Base-by-base conservation (phyloP, 2,888 invertebrate species). In the Endotricha flammealis region DNA sequence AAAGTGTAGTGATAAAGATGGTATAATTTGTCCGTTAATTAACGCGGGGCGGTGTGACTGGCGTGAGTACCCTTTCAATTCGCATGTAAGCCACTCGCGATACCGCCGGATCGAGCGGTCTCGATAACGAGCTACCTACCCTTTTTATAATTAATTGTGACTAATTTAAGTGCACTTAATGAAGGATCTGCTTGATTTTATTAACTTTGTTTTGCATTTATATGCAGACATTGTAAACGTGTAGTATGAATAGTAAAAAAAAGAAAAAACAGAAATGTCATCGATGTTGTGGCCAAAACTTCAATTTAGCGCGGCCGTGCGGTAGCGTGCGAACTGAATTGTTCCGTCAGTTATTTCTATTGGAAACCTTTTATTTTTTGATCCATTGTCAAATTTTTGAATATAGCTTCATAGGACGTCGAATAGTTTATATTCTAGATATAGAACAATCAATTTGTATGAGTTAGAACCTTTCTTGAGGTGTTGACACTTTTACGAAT, bases 1-100 rank as follows among this genome's bases (percentile, higher is more conserved):
- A 75, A 74, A 69, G 70, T 67, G 65, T 62, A 71, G 74, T 74
- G 77, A 81, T 83, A 79, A 79, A 76, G 65, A 82, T 82, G 70
- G 60, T 82, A 66, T 76, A 83, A 83, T 83, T 83, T 81, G 72
- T 72, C 57, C 54, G 48, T 59, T 80, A 82, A 81, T 82, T 72
- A 80, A 69, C 72, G 70, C 71, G 68, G 59, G 59, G 61, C 68
- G 64, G 72, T 77, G 79, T 77, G 81, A 78, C 76, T 79, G 74
- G 69, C 79, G 78, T 79, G 77, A 70, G 76, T 68, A 71, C 70
- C 78, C 77, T 74, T 76, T 67, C 67, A 70, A 73, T 76, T 74
- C 74, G 77, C 75, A 78, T 73, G 67, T 69, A 62, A 68, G 65
- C 60, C 64, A 60, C 66, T 64, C 65, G 56, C 59, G 68, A 67